Percentiles rank a stretch among this genome's conserved stretches.
Conservation (phyloP, 1,140 invertebrate genomes). For the Bombus breviceps region DNA sequence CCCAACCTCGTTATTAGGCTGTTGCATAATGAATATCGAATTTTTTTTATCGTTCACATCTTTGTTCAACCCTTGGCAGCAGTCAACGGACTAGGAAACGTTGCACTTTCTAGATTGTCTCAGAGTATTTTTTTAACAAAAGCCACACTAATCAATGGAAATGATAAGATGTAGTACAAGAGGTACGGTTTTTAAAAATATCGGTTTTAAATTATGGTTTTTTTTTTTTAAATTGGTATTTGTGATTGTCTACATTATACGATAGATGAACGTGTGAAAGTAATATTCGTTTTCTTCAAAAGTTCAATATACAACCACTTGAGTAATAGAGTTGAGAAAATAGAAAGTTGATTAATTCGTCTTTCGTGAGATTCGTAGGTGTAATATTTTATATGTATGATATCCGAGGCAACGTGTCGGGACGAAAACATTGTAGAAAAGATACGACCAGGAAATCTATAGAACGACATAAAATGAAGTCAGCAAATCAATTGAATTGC, state of each 20-base stretch:
- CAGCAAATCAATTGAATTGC: not conserved
- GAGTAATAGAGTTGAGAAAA: not conserved
- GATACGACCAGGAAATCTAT: not conserved
- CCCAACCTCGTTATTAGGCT: conserved; percentile 20
- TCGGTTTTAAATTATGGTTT: no score
- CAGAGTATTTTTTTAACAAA: not conserved
- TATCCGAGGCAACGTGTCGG: not conserved
- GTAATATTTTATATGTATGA: not conserved
- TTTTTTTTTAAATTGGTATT: no score
- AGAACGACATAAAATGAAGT: not conserved
- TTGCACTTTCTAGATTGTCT: not conserved
- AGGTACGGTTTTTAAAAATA: no score
- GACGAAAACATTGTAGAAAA: not conserved
- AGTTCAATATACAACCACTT: no score
- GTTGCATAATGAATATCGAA: conserved; percentile 41
- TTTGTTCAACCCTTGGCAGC: not conserved
- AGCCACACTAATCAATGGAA: not conserved
- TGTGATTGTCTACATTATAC: no score
- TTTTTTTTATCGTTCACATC: conserved; percentile 26
- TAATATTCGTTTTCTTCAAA: no score
- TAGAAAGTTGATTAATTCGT: not conserved
- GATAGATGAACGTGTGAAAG: no score
- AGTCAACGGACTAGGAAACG: not conserved
- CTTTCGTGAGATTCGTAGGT: not conserved
- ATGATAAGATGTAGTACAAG: no score